These are phyloP conservation scores for Ophonus ardosiacus DNA, from an alignment of 2,888 invertebrate genomes.

Conservation along the genomic window DNA sequence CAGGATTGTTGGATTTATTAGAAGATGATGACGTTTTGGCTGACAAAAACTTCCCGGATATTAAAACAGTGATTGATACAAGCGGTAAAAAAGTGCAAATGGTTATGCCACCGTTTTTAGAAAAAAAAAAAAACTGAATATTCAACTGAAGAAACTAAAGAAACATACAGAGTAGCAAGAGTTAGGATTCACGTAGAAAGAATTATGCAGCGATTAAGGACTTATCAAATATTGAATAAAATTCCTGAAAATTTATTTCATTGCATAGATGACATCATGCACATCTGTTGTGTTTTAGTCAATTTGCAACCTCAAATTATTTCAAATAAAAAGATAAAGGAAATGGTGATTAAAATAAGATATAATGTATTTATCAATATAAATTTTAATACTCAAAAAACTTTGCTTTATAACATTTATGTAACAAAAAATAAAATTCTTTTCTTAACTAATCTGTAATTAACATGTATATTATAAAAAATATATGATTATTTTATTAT, in stretches of 20 bases:
- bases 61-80: constrained; percentile 47
- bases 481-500: background rate
- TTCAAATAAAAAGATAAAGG: constrained; percentile 15
- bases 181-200: constrained; percentile 40
- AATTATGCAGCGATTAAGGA: constrained; percentile 44
- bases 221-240: constrained; percentile 44
- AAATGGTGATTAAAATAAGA: too few species aligned
- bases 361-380: background rate
- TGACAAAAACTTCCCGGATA: constrained; percentile 62
- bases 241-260: constrained; percentile 43
- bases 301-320: constrained; percentile 48
- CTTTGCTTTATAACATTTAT: background rate
- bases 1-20: constrained; percentile 52
- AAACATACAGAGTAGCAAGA: constrained; percentile 50
- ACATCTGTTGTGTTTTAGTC: constrained; percentile 47
- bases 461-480: background rate
- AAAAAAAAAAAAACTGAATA: constrained; percentile 52
- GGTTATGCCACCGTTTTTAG: constrained; percentile 60
- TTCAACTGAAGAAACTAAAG: constrained; percentile 49
- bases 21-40: constrained; percentile 64
- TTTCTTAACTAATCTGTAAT: background rate
- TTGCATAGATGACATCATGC: constrained; percentile 43
- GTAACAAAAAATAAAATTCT: too few species aligned
- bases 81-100: constrained; percentile 57
- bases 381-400: background rate